Percentiles rank a stretch among this genome's conserved stretches.
Evolutionary conservation across 2,113 vertebrate species (phyloP).

Genomic region (Paracanthobrama guichenoti): DNA sequence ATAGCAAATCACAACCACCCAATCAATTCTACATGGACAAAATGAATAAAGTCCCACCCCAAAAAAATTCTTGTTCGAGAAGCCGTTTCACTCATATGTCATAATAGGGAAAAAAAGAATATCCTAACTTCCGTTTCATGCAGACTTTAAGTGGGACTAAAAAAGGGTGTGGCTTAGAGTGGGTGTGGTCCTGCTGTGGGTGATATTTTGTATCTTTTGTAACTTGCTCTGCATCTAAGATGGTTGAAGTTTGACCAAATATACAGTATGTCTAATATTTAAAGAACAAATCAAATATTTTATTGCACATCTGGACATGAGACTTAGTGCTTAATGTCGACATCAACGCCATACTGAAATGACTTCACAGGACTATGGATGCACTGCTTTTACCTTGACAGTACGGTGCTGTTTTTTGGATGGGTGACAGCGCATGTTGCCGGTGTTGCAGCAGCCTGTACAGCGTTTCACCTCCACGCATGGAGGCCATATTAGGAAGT

Average conservation of each 20-base stretch:
- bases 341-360: background rate
- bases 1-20: too few relatives aligned
- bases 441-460: constrained; percentile 96
- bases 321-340: background rate
- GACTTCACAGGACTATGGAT: background rate
- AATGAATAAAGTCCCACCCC: too few relatives aligned
- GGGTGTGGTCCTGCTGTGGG: background rate
- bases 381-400: constrained; percentile 83
- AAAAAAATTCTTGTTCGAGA: too few relatives aligned
- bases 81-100: too few relatives aligned
- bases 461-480: constrained; percentile 98
- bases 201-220: background rate
- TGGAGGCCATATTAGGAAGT: constrained; percentile 97
- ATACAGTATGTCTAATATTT: too few relatives aligned
- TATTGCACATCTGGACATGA: too few relatives aligned
- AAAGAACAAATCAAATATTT: too few relatives aligned
- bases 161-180: background rate
- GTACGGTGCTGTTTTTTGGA: constrained; percentile 91
- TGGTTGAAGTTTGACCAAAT: background rate
- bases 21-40: too few relatives aligned
- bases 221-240: background rate
- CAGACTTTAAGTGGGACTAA: background rate
- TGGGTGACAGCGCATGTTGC: constrained; percentile 91
- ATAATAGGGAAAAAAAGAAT: too few relatives aligned
- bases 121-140: too few relatives aligned